phyloP scores from a whole-genome alignment of 2,113 vertebrate genomes.

The Clarias magur region DNA sequence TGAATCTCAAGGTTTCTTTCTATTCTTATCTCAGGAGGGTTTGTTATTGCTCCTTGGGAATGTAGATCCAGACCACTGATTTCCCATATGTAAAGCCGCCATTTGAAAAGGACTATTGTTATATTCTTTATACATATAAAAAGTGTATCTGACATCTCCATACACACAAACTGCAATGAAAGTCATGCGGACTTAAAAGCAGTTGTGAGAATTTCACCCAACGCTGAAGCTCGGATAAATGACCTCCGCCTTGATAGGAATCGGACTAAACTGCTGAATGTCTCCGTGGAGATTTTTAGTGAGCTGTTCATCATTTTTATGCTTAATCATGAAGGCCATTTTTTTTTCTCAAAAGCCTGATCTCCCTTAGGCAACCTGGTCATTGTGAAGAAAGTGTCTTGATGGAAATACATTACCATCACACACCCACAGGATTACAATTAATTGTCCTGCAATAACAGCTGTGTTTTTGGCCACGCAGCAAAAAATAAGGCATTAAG shows the following conservation, averaged over 20 bases:
- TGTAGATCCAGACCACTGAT: background rate
- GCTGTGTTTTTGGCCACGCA: constrained; percentile 39
- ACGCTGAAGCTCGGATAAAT: background rate
- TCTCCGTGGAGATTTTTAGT: background rate
- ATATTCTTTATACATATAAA: background rate
- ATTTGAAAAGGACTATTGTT: background rate
- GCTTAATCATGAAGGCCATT: background rate
- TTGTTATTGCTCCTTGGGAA: background rate
- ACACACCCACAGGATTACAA: constrained; percentile 16
- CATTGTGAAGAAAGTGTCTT: constrained; percentile 1
- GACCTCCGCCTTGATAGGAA: background rate
- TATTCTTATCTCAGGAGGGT: background rate
- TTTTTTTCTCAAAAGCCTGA: background rate
- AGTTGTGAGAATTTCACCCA: background rate
- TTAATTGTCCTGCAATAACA: constrained; percentile 33
- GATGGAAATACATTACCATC: constrained; percentile 7
- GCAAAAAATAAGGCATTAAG: constrained; percentile 26
- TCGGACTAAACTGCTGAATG: background rate
- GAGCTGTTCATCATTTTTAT: constrained; percentile 30
- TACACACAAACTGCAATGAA: background rate
- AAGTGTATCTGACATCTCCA: background rate
- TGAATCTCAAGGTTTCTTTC: background rate
- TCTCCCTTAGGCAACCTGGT: background rate
- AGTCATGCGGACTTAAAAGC: background rate
- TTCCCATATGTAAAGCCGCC: background rate